Evolutionary conservation across 2,113 vertebrate species (phyloP), one percentile per base, ranked within the genome.

Genomic region (Lampris incognitus): DNA sequence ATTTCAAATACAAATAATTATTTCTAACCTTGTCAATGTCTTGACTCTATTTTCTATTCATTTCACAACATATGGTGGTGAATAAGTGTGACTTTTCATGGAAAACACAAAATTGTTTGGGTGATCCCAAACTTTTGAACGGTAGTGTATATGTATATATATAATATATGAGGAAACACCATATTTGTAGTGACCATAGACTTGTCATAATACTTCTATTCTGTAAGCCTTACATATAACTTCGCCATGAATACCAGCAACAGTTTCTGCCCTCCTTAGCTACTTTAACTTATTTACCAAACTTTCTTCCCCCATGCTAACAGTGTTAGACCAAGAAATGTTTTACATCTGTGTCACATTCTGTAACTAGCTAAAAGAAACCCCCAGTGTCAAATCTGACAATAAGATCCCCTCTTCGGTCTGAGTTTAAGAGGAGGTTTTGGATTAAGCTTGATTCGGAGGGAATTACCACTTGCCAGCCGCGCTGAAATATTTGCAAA

Each of bases 391-490:
- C 96, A 94, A 95, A 94, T 92, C 91, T 87, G 89, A 93, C 95
- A 91, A 93, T 88, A 85, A 94, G 95, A 95, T 95, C 94, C 85
- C 81, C 73, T 52, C 9, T 91, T 91, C 94, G 96, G 94, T 96
- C 94, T 95, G 95, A 97, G 96, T 96, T 95, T 94, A 93, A 24
- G 24, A 24, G 24, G 24, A 24, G 24, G 24, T 24, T 24, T 24
- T 24, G 95, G 95, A 96, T 96, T 95, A 95, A 24, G 24, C 24
- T 93, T 90, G 91, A 92, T 95, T 94, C 92, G 94, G 94, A 95
- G 94, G 95, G 95, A 96, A 96, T 95, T 93, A 96, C 96, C 92
- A 95, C 93, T 94, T 93, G 94, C 95, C 95, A 95, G 95, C 93
- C 89, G 89, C 61, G 86, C 88, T 88, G 56, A 93, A 93, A 93